Base-by-base conservation (phyloP, 2,888 invertebrate genomes). In the Thereva nobilitata region DNA sequence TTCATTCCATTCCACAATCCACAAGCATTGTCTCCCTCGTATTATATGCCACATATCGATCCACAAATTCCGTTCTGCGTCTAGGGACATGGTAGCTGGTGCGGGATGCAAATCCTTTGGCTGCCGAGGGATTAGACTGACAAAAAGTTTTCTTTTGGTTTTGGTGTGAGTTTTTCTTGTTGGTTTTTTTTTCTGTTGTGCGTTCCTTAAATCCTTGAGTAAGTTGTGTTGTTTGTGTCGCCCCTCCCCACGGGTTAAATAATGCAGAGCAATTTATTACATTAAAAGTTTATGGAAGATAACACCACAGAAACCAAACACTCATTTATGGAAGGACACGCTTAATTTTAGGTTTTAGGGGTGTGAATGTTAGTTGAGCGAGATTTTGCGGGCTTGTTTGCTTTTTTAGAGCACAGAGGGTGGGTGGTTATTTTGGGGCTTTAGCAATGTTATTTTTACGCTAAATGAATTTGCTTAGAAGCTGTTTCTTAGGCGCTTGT, bases 301-400 rank as follows among this genome's bases (percentile, higher is more conserved):
- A 41, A 23, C 61, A 49, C 61, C 61, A 9, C 61, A 61, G 42
- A 56, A 61, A 61, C 50, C 61, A 61, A 61, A 61, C 61, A 61
- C 49, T 61, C 50, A 61, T 61, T 61, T 61, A 61, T 61, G 61
- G 41, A 61, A 61, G 61, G 50, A 47, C 61, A 61, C 61, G 61
- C 37, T 50, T 61, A 23, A 41, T 50, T 40, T 41, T 23, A 23
- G 23, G 8, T 10, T 61, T 12, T 23, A 50, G 50, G 47, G 23
- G 23, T 23, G 23, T 23, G 23, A 23, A 23, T 23, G 23, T 23
- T 23, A 23, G 23, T 23, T 23, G 23, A 23, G 23, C 23, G 23
- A 23, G 23, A 23, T 23, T 23, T 23, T 23, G 23, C 23, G 23
- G 23, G 23, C 23, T 23, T 23, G 23, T 23, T 23, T 23, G 23